Base-by-base conservation (phyloP, 2,797 vertebrate genomes). In the Malurus splendens region DNA sequence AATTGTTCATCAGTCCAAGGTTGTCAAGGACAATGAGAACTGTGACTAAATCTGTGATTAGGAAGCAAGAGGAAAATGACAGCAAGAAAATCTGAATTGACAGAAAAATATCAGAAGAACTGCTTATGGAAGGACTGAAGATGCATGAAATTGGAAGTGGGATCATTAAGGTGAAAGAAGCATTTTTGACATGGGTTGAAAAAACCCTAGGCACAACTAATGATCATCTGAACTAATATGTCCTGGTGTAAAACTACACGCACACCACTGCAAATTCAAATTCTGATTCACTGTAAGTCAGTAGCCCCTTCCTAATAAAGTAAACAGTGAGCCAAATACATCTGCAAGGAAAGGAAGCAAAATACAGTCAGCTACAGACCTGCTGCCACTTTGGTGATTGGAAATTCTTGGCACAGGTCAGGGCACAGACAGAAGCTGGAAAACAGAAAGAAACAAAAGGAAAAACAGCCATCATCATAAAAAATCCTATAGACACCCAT, bases 1-100 rank as follows among this genome's bases (percentile, higher is more conserved):
- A 92, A 84, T 51, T 92, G 86, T 51, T 90, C 20, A 41, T 54
- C 82, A 66, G 81, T 18, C 52, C 56, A 64, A 82, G 48, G 56
- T 81, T 94, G 87, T 73, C 77, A 89, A 91, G 67, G 83, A 79
- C 87, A 82, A 86, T 84, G 71, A 91, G 61, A 86, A 61, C 50
- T 62, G 42, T 88, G 64, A 64, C 54, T 81, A 76, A 86, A 82
- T 54, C 71, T 90, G 30, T 87, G 59, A 87, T 93, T 87, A 87
- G 38, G 42, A 89, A 87, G 64, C 20, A 68, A 27, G 51, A 78
- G 24, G 27, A 92, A 94, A 86, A 83, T 18, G 38, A 48, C 19
- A 78, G 18, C 23, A 23, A 55, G 22, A 74, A 90, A 87, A 90
- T 65, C 48, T 54, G n/a, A 87, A 30, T 4, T 78, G 73, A 81